phyloP scores from a whole-genome alignment of 2,797 vertebrate species.

The Perodicticus potto region DNA sequence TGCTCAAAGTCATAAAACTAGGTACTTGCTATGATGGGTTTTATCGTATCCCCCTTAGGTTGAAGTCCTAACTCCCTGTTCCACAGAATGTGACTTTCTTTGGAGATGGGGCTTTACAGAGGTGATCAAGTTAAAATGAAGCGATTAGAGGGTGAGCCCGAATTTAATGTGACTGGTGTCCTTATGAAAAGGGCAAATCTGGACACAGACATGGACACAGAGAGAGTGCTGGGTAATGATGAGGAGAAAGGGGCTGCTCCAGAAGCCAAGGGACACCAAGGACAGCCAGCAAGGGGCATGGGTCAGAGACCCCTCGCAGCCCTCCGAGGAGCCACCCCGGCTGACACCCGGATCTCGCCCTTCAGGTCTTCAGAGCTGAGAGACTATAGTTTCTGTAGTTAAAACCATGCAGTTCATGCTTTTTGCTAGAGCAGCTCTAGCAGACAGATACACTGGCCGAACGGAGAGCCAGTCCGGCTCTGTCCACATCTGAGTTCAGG shows the following conservation, averaged over 20 bases:
- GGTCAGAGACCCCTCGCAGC: no score
- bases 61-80: background rate
- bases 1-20: background rate
- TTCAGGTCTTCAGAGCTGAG: background rate
- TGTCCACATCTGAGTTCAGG: background rate
- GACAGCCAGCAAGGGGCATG: fast-evolving
- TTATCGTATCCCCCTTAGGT: background rate
- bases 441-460: background rate
- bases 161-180: background rate
- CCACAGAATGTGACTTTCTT: background rate
- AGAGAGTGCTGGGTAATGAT: background rate
- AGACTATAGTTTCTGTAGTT: background rate
- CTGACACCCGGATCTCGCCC: background rate
- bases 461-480: background rate
- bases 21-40: background rate
- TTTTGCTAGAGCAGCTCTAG: background rate
- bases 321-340: background rate
- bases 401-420: background rate
- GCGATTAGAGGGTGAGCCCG: background rate
- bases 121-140: background rate
- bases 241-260: background rate
- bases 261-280: background rate
- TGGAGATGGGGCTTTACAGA: background rate
- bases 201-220: background rate
- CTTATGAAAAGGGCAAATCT: background rate